A percentile compares a stretch with the other conserved stretches of the same genome.
Evolutionary conservation across 92 coral and sea anemone genomes (phyloP).

Genomic region (Phenganax stokvisi): DNA sequence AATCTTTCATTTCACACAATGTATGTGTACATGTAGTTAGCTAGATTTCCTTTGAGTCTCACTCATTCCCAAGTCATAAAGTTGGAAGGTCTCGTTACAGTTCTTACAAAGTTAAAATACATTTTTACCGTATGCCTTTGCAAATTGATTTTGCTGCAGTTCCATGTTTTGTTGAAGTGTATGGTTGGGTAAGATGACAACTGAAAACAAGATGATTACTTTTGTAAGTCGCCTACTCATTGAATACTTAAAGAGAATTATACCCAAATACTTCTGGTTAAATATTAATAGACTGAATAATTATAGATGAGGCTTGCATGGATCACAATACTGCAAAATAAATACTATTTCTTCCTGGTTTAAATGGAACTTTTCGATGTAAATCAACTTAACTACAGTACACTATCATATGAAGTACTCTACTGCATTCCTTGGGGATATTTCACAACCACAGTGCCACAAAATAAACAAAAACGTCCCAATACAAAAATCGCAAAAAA

Average conservation of each 20-base stretch:
- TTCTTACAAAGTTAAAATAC: not conserved
- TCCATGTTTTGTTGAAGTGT: slow-evolving; percentile 33
- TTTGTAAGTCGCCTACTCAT: not conserved
- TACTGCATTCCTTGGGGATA: no score
- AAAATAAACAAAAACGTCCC: no score
- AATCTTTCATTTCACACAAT: no score
- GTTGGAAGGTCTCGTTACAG: no score
- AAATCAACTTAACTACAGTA: no score
- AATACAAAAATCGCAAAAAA: not conserved
- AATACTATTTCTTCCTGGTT: no score
- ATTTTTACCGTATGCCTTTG: slow-evolving; percentile 15
- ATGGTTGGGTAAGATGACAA: slow-evolving; percentile 16
- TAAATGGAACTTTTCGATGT: no score
- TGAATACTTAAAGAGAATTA: not conserved
- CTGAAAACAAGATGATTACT: not conserved
- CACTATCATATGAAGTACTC: no score
- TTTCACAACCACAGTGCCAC: no score
- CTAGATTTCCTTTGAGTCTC: no score
- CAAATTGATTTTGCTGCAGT: slow-evolving; percentile 33
- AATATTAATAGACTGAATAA: not conserved
- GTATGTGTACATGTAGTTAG: no score
- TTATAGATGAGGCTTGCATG: not conserved
- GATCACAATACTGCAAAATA: no score
- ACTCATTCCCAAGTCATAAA: not conserved
- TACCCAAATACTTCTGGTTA: not conserved